Percentiles rank a stretch among this genome's conserved stretches.
Evolutionary conservation across 2,113 vertebrate genomes (phyloP).

Genomic region (Poecilia latipinna): DNA sequence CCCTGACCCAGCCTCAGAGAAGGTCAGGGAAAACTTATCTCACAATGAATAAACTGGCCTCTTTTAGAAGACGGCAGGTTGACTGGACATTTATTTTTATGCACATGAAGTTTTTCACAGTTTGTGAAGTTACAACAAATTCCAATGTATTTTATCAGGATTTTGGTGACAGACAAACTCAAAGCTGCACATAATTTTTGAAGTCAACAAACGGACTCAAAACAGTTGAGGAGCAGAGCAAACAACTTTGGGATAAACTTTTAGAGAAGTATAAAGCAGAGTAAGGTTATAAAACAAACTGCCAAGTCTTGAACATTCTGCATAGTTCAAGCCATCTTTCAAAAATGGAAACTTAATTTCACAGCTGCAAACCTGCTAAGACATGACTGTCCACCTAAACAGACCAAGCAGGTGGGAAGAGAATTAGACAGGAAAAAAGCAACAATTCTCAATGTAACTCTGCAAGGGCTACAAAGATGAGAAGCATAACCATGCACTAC

Average conservation of each 20-base stretch:
- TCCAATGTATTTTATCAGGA: not conserved
- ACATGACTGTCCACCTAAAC: not conserved
- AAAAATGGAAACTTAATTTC: not conserved
- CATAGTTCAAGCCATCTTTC: not conserved
- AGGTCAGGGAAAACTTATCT: constrained; percentile 77
- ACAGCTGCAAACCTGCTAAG: not conserved
- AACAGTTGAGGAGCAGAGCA: too few relatives aligned
- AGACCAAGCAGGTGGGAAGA: not conserved
- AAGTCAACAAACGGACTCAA: not conserved
- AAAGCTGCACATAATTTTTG: not conserved
- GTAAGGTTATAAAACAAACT: too few relatives aligned
- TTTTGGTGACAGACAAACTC: not conserved
- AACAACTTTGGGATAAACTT: too few relatives aligned
- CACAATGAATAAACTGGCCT: constrained; percentile 69
- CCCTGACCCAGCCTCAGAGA: constrained; percentile 68
- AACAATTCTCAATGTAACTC: too few relatives aligned
- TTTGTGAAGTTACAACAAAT: not conserved
- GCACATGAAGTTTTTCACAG: not conserved
- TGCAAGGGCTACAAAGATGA: too few relatives aligned
- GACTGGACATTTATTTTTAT: not conserved
- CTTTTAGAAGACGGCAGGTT: constrained; percentile 53
- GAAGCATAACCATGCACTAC: too few relatives aligned
- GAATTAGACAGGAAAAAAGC: not conserved
- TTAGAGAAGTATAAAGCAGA: not conserved
- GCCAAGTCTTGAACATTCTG: not conserved